Conservation (phyloP, 2,113 vertebrate genomes). For the Charina bottae region DNA sequence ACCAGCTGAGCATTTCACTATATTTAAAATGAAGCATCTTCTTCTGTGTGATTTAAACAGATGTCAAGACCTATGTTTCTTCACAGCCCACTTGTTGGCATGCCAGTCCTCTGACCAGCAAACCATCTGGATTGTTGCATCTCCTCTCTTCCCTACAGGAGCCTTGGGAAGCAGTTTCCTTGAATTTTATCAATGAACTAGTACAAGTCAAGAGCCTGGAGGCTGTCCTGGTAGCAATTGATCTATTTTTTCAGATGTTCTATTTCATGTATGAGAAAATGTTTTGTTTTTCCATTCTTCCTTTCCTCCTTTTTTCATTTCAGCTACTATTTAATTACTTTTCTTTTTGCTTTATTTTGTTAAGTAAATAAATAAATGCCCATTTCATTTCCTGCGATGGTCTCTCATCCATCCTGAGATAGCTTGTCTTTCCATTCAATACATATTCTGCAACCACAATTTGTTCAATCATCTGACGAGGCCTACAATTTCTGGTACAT, state of each 20-base stretch:
- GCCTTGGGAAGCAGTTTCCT: background rate
- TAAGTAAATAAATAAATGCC: background rate
- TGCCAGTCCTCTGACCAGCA: background rate
- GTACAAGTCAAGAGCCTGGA: background rate
- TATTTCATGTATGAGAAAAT: background rate
- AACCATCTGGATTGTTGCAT: background rate
- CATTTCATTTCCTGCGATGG: background rate
- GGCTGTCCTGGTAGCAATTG: background rate
- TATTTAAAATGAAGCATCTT: background rate
- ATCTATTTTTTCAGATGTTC: background rate
- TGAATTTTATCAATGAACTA: background rate
- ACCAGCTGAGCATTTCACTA: background rate
- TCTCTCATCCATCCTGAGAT: background rate
- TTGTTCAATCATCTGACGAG: background rate
- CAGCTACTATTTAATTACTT: background rate
- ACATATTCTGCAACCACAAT: background rate
- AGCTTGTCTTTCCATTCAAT: background rate
- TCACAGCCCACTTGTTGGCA: background rate
- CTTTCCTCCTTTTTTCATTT: background rate
- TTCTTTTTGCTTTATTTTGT: background rate
- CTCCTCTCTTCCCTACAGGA: background rate
- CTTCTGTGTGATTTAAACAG: background rate
- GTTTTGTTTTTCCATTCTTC: background rate
- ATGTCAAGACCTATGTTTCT: background rate
- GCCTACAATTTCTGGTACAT: background rate